phyloP scores from a whole-genome alignment of 2,888 invertebrate species.

The Seira ritae region DNA sequence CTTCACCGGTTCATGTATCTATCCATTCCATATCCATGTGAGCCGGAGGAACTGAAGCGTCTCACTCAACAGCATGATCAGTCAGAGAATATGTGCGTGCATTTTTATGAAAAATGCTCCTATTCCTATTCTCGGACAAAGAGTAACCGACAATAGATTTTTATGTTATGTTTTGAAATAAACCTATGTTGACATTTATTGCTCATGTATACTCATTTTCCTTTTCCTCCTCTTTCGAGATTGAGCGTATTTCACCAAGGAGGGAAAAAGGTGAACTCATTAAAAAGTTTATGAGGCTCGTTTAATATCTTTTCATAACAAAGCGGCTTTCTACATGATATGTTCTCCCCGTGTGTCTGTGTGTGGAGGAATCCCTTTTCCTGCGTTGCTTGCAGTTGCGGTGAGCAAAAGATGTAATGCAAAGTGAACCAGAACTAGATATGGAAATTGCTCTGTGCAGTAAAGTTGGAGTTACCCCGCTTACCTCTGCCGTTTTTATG shows the following conservation, averaged over 20 bases:
- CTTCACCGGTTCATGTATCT: slow-evolving; percentile 19
- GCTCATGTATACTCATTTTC: slow-evolving; percentile 61
- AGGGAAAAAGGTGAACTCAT: slow-evolving; percentile 65
- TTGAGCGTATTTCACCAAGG: slow-evolving; percentile 60
- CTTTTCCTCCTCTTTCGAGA: slow-evolving; percentile 55
- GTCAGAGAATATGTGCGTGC: background rate
- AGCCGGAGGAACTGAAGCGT: slow-evolving; percentile 1
- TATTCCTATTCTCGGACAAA: slow-evolving; percentile 50
- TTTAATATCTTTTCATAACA: slow-evolving; percentile 62
- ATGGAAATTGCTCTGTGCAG: too few species aligned
- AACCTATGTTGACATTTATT: slow-evolving; percentile 62
- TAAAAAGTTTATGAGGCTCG: slow-evolving; percentile 63
- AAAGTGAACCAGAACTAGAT: background rate
- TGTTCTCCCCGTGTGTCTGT: too few species aligned
- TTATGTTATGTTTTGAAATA: slow-evolving; percentile 63
- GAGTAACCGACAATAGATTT: slow-evolving; percentile 58
- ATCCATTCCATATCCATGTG: slow-evolving; percentile 18
- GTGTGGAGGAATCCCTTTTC: too few species aligned
- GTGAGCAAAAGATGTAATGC: background rate
- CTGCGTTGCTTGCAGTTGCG: too few species aligned
- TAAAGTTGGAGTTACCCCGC: too few species aligned
- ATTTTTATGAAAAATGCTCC: slow-evolving; percentile 1
- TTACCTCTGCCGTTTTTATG: background rate
- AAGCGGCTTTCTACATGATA: slow-evolving; percentile 48
- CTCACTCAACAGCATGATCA: background rate